Base-by-base conservation (phyloP, 2,797 vertebrate species). In the Phaenicophaeus curvirostris region DNA sequence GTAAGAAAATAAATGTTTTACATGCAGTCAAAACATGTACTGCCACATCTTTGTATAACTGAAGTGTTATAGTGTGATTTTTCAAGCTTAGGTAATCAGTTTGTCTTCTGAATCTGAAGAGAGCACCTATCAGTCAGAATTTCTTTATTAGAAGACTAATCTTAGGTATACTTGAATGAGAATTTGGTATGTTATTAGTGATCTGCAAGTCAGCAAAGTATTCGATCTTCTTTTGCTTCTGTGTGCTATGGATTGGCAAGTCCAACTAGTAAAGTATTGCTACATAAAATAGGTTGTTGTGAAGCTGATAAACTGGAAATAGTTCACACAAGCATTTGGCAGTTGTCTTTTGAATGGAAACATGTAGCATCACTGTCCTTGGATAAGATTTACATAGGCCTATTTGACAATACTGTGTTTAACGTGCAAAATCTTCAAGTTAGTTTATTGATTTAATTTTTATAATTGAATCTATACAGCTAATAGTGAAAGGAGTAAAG, bases 401-500 rank as follows among this genome's bases (percentile, higher is more conserved):
- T 48, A 21, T 77, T 91, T 85, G 68, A 30, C 91, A 75, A 69
- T 82, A n/a, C 20, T 73, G 19, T 85, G 35, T 69, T 72, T 89
- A 77, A 66, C 10, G 15, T 23, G 37, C 37, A 41, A 90, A 85
- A 53, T 85, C 8, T 68, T 37, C 7, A 87, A 75, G 51, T 39
- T 85, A 20, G 42, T 44, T 54, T 81, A 15, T 81, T 39, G 4
- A n/a, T 69, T 46, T 72, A 6, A 23, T 1, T 33, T 59, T 74
- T 57, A 50, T 18, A 9, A 88, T 57, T 79, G 8, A 63, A 61
- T 71, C 42, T 58, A 11, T 93, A 19, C 92, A 99, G 99, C 97
- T 99, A 87, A 97, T 97, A 92, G 98, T 97, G 14, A 98, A 98
- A 94, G 99, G 97, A 33, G 65, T 98, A 58, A 99, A 98, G 97